phyloP scores from a whole-genome alignment of 35 echinoderm and acorn worm genomes.

The Hemicentrotus pulcherrimus region DNA sequence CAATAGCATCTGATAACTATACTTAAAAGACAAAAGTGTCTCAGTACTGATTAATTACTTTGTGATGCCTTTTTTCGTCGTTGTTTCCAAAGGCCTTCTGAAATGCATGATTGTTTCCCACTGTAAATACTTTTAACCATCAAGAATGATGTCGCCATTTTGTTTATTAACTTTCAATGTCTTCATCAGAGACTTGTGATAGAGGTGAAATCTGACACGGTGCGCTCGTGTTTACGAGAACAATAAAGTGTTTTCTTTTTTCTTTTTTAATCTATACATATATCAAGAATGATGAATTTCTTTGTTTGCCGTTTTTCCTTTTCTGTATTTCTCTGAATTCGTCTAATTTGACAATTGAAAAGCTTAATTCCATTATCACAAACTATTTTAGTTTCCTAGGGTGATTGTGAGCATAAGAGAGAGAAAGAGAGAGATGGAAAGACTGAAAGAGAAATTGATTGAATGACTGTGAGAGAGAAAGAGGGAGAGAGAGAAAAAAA shows the following conservation, averaged over 20 bases:
- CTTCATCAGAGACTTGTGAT: not conserved
- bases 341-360: too few species aligned
- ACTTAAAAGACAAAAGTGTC: too few species aligned
- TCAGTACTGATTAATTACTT: too few species aligned
- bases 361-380: too few species aligned
- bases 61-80: too few species aligned
- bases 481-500: not conserved
- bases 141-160: not conserved
- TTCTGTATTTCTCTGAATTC: not conserved
- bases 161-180: not conserved
- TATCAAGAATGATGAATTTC: not conserved
- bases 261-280: not conserved
- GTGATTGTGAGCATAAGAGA: too few species aligned
- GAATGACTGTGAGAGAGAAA: not conserved
- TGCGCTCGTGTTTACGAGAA: not conserved
- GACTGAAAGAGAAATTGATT: too few species aligned
- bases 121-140: not conserved
- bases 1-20: too few species aligned
- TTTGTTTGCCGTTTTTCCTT: not conserved
- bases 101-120: not conserved
- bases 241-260: not conserved
- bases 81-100: too few species aligned
- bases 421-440: too few species aligned
- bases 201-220: not conserved
- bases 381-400: too few species aligned